Conservation (phyloP, 2,888 invertebrate genomes). For the Philonicus albiceps region DNA sequence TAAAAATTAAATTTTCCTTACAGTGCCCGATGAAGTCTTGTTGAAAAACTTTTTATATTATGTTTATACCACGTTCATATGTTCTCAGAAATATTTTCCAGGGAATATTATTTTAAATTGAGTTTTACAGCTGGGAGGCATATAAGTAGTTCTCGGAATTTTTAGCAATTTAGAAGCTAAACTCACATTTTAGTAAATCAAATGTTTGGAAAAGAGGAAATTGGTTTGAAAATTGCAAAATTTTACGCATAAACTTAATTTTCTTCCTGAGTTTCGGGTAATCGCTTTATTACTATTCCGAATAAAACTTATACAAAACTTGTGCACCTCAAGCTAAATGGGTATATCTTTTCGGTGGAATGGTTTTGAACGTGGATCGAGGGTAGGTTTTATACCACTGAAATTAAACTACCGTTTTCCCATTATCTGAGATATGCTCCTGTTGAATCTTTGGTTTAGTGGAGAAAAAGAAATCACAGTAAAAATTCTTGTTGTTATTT, state of each 20-base stretch:
- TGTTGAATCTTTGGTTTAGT: neutral
- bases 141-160: neutral
- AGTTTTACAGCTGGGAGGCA: neutral
- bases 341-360: neutral
- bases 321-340: neutral
- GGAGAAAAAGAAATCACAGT: neutral
- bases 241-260: neutral
- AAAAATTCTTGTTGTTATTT: neutral
- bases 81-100: neutral
- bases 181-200: neutral
- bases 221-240: neutral
- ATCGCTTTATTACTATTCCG: neutral
- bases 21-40: too few species aligned
- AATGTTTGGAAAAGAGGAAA: neutral
- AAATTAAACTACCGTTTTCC: neutral
- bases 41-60: too few species aligned
- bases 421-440: neutral
- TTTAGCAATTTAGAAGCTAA: neutral
- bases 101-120: neutral
- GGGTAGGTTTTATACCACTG: neutral
- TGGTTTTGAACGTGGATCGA: too few species aligned
- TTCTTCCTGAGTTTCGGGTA: neutral
- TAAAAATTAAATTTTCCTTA: neutral
- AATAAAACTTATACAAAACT: neutral
- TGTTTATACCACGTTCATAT: neutral